Conservation (phyloP, 2,113 vertebrate species). For the Chaetorhynchus papuensis region DNA sequence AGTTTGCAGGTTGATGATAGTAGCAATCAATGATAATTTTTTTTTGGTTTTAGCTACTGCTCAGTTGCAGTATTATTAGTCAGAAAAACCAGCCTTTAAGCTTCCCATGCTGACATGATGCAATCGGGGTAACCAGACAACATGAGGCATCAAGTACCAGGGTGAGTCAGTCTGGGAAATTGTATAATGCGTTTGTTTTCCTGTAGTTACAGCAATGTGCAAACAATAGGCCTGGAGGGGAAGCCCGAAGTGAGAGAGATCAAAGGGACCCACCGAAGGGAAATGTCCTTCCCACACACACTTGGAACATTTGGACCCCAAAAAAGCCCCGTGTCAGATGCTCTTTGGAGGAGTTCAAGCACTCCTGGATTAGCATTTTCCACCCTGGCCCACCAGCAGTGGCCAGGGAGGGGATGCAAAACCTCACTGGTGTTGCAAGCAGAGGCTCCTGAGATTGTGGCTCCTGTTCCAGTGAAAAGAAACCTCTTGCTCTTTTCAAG, state of each 20-base stretch:
- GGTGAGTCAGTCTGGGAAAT: conserved; percentile 63
- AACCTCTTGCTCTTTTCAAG: neutral
- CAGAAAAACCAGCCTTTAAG: conserved; percentile 41
- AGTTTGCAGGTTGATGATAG: conserved; percentile 20
- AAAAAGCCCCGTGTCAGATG: neutral
- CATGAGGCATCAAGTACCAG: conserved; percentile 45
- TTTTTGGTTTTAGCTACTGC: neutral
- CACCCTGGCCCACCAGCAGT: neutral
- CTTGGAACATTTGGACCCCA: conserved; percentile 24
- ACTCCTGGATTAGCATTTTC: neutral
- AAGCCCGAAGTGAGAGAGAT: conserved; percentile 41
- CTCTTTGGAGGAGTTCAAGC: neutral
- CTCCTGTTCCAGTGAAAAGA: neutral
- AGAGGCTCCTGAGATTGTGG: neutral
- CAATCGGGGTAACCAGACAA: conserved; percentile 49
- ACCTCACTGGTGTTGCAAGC: neutral
- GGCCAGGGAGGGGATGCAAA: neutral
- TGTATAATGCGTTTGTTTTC: conserved; percentile 40
- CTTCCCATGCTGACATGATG: conserved; percentile 34
- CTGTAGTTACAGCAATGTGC: conserved; percentile 59
- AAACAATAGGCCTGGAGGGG: conserved; percentile 54
- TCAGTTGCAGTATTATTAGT: conserved; percentile 5
- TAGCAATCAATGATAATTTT: neutral
- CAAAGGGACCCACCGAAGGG: conserved; percentile 39
- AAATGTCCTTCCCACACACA: conserved; percentile 25